Evolutionary conservation across 2,113 vertebrate species (phyloP).

Genomic region (Chiloscyllium plagiosum): DNA sequence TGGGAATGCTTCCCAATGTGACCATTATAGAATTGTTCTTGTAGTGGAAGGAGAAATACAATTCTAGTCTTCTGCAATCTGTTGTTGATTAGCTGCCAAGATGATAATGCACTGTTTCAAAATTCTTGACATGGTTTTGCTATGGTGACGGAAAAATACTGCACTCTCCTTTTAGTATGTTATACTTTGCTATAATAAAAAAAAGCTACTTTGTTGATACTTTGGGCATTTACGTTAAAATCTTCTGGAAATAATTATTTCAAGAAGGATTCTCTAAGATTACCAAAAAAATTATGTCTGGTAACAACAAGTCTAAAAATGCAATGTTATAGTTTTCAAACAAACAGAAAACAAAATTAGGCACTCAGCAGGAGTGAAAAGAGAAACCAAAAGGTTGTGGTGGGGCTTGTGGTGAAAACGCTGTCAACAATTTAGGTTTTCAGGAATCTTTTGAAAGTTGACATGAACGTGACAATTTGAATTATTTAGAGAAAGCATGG

Average conservation of each 20-base stretch:
- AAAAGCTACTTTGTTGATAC: background rate
- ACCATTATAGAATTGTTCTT: background rate
- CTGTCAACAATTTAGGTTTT: background rate
- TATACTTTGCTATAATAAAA: background rate
- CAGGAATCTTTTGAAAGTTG: background rate
- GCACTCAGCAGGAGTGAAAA: background rate
- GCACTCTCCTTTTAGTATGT: background rate
- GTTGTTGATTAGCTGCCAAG: background rate
- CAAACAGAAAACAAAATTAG: background rate
- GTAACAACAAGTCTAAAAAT: background rate
- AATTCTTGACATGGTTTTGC: background rate
- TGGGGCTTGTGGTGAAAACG: background rate
- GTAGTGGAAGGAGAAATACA: background rate
- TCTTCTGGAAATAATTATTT: background rate
- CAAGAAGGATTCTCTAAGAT: background rate
- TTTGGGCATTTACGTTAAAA: background rate
- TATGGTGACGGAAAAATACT: background rate
- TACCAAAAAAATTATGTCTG: background rate
- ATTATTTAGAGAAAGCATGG: background rate
- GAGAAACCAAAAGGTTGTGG: background rate
- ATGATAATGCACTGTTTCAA: background rate
- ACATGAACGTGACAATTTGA: background rate
- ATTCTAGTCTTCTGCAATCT: background rate
- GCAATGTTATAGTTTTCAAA: background rate
- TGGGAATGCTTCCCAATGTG: background rate